phyloP scores from a whole-genome alignment of 2,888 invertebrate genomes.

The Tiphia femorata region DNA sequence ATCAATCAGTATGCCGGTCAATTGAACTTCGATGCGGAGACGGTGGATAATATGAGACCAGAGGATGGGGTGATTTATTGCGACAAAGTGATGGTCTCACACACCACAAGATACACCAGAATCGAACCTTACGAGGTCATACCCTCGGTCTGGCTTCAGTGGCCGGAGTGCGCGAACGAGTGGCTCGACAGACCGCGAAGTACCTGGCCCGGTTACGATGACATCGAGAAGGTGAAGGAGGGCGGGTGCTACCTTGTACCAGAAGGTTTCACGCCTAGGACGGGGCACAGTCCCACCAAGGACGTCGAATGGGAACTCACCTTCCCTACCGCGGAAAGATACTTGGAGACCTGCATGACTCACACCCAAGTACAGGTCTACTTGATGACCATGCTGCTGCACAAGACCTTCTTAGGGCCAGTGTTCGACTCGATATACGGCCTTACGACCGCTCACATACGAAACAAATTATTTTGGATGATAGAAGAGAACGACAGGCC shows the following conservation, averaged over 20 bases:
- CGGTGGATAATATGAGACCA: conserved; percentile 69
- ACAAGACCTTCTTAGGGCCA: conserved; percentile 80
- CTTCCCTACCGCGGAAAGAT: conserved; percentile 83
- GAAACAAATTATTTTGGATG: conserved; percentile 83
- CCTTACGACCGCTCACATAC: conserved; percentile 79
- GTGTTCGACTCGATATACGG: conserved; percentile 74
- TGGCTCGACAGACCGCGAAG: conserved; percentile 76
- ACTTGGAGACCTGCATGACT: conserved; percentile 79
- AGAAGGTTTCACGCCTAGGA: conserved; percentile 76
- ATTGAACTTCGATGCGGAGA: conserved; percentile 73
- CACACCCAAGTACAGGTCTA: conserved; percentile 81
- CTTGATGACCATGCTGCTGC: conserved; percentile 77
- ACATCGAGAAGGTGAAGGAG: conserved; percentile 76
- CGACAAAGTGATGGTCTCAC: conserved; percentile 68
- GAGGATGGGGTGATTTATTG: conserved; percentile 80
- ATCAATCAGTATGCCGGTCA: conserved; percentile 73
- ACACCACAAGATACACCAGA: conserved; percentile 49
- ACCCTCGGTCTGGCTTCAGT: conserved; percentile 78
- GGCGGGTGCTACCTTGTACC: conserved; percentile 81
- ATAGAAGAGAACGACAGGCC: conserved; percentile 77
- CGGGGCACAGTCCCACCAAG: conserved; percentile 72
- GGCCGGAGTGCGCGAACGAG: conserved; percentile 80
- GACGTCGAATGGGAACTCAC: conserved; percentile 84
- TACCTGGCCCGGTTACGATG: conserved; percentile 79
- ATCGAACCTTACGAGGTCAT: conserved; percentile 75